Base-by-base conservation (phyloP, 1,140 invertebrate genomes). In the Lepidurus packardi region DNA sequence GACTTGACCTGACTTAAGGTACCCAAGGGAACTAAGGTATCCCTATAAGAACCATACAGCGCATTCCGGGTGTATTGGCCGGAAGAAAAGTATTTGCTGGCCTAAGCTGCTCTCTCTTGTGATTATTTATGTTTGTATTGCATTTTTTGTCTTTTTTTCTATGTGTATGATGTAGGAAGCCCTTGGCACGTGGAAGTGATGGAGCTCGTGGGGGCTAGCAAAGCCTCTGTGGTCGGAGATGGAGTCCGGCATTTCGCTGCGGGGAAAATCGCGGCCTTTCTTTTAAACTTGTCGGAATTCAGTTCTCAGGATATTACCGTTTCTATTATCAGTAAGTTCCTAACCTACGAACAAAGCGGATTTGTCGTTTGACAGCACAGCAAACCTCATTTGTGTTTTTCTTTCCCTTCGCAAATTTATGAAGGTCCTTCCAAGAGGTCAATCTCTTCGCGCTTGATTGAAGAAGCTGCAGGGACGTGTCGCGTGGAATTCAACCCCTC, bases 221-320 rank as follows among this genome's bases (percentile, higher is more conserved):
- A 91, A 87, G 85, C 92, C 88, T 87, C 91, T 81, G 89, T 94
- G 79, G 86, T 93, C 81, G 93, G 93, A 82, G 93, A 96, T 85
- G 91, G 93, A 79, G 91, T 96, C 73, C 89, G 94, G 83, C 88
- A 96, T 83, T 94, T 97, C 81, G 91, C 94, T 79, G 94, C 94
- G 80, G 91, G 93, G 84, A 90, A 91, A 83, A 89, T 92, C 80
- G 92, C 94, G 79, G 88, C 91, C 82, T 97, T 97, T 86, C 94
- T 97, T 84, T 90, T 96, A 79, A 88, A 87, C 77, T 89, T 89
- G 74, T 85, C 89, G 77, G 89, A 89, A 47, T 92, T 92, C 81
- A 90, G 88, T 77, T 88, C 87, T 80, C 89, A 88, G 81, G 88
- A 89, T 85, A 85, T 90, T 82, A 86, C 87, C 82, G 87, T 89